Conservation (phyloP, 2,888 invertebrate genomes). For the Globia sparganii region DNA sequence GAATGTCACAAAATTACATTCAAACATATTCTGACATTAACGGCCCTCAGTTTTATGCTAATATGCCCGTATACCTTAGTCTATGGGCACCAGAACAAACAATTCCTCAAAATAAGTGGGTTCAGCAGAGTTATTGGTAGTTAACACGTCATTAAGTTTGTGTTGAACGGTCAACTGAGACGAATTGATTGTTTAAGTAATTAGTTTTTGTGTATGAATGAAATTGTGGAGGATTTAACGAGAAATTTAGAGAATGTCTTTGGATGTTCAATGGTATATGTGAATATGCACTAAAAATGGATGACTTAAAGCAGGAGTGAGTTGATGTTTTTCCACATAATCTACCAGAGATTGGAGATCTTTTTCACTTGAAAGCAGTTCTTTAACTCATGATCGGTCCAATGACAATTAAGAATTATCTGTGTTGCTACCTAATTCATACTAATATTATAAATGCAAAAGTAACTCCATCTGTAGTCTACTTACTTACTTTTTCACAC, state of each 20-base stretch:
- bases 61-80: slow-evolving; percentile 37
- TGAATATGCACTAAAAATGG: background rate
- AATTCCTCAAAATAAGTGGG: slow-evolving; percentile 39
- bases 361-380: background rate
- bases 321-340: background rate
- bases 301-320: background rate
- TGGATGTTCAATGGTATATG: background rate
- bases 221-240: background rate
- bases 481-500: background rate
- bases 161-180: slow-evolving; percentile 23
- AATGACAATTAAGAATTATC: background rate
- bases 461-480: background rate
- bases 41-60: slow-evolving; percentile 32
- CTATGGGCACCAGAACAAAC: slow-evolving; percentile 35
- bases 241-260: background rate
- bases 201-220: slow-evolving; percentile 41
- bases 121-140: slow-evolving; percentile 44
- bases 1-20: slow-evolving; percentile 24
- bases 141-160: slow-evolving; percentile 48
- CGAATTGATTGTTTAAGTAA: slow-evolving; percentile 56
- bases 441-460: background rate
- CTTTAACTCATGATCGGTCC: background rate
- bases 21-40: slow-evolving; percentile 40
- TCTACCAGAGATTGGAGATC: background rate
- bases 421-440: background rate